These are phyloP conservation scores for Rhagophthalmus giganteus DNA, from an alignment of 2,888 invertebrate species.

Conservation along the genomic window DNA sequence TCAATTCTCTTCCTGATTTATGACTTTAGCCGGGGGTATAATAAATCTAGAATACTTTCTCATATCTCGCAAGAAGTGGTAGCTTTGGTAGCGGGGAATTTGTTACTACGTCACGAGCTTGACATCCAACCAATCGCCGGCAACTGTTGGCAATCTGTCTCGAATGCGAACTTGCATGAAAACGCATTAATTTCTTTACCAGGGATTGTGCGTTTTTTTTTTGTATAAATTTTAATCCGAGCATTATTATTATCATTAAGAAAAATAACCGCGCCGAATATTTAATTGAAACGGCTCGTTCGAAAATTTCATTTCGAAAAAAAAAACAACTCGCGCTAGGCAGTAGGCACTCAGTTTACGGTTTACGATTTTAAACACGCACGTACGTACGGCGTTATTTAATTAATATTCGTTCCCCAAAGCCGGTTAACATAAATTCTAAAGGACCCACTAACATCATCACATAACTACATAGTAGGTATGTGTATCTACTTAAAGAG, in stretches of 20 bases:
- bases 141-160: constrained; percentile 37
- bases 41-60: constrained; percentile 45
- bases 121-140: constrained; percentile 36
- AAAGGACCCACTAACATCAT: constrained; percentile 8
- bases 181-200: constrained; percentile 35
- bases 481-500: constrained; percentile 15
- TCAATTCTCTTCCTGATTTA: constrained; percentile 40
- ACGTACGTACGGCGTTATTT: constrained; percentile 1
- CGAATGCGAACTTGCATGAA: constrained; percentile 33
- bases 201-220: no score
- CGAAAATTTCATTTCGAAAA: no score
- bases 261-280: no score
- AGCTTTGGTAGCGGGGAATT: constrained; percentile 35
- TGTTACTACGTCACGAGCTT: constrained; percentile 38
- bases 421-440: constrained; percentile 10
- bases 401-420: constrained; percentile 10
- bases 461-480: constrained; percentile 3
- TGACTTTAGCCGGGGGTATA: constrained; percentile 33
- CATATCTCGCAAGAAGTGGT: constrained; percentile 40
- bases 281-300: no score
- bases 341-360: not conserved
- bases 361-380: not conserved
- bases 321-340: no score
- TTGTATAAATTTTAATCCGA: no score
- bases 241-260: constrained; percentile 2